phyloP scores from a whole-genome alignment of 23 tunicate species.

The Ciona savignyi region DNA sequence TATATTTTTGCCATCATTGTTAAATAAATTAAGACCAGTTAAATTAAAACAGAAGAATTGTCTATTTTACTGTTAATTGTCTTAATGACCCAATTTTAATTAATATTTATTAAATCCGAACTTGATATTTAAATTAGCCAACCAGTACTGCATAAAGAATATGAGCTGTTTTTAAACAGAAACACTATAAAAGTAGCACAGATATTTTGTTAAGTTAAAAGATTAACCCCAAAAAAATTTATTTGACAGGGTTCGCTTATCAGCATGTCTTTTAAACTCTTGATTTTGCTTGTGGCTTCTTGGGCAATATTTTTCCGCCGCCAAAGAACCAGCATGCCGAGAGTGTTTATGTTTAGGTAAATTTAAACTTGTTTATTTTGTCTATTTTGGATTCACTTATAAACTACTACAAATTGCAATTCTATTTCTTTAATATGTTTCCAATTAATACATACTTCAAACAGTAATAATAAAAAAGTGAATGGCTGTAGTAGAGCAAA shows the following conservation, averaged over 20 bases:
- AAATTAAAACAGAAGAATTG: no score
- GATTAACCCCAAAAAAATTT: slow-evolving; percentile 5
- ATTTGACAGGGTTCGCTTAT: slow-evolving; percentile 73
- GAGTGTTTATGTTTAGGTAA: slow-evolving; percentile 94
- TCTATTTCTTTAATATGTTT: neutral
- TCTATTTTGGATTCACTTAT: neutral
- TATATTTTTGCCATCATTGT: no score
- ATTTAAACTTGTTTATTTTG: neutral
- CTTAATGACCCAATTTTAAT: no score
- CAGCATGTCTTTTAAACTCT: slow-evolving; percentile 77
- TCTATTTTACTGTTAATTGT: no score
- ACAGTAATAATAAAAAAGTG: no score
- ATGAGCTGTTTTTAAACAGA: neutral
- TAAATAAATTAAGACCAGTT: no score
- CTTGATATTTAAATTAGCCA: no score
- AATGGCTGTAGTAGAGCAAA: no score
- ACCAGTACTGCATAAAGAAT: no score
- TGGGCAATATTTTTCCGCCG: slow-evolving; percentile 94
- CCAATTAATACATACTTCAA: neutral
- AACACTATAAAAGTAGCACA: slow-evolving; percentile 4
- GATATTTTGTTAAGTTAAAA: slow-evolving; percentile 14
- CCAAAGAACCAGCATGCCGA: slow-evolving; percentile 94
- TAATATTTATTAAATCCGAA: no score
- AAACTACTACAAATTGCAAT: neutral
- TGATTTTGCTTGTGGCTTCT: slow-evolving; percentile 65